Evolutionary conservation across 1,140 invertebrate species (phyloP).

Genomic region (Pseudobourletiella spinata): DNA sequence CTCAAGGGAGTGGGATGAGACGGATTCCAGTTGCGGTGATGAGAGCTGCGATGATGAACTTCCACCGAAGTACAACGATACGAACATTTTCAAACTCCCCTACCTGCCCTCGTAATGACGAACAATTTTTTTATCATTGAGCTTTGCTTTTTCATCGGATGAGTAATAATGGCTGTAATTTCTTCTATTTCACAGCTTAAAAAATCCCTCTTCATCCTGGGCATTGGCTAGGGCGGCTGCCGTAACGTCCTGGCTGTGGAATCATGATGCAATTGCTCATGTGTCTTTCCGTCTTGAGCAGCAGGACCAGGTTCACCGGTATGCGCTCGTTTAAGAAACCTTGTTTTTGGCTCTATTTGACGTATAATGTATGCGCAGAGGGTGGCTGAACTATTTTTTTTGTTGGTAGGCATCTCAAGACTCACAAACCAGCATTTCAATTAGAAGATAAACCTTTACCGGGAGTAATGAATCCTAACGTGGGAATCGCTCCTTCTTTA

Average conservation of each 20-base stretch:
- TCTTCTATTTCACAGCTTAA: neutral
- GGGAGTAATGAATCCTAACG: neutral
- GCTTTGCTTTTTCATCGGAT: too few relatives aligned
- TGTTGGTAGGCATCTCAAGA: conserved; percentile 6
- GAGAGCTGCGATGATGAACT: neutral
- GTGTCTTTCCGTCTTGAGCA: conserved; percentile 4
- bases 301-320: conserved; percentile 1
- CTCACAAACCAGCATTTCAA: conserved; percentile 1
- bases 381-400: too few relatives aligned
- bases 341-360: neutral
- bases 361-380: too few relatives aligned
- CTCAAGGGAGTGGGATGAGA: conserved; percentile 1
- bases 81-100: neutral
- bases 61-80: neutral
- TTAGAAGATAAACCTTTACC: neutral
- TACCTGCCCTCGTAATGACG: neutral
- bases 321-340: neutral
- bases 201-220: neutral
- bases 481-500: neutral
- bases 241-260: conserved; percentile 6
- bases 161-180: too few relatives aligned
- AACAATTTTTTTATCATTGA: too few relatives aligned
- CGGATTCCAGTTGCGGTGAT: conserved; percentile 4
- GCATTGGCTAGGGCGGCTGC: neutral
- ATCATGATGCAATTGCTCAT: conserved; percentile 12